Evolutionary conservation across 2,113 vertebrate genomes (phyloP), one percentile per base, ranked within the genome.

Genomic region (Polypterus senegalus): DNA sequence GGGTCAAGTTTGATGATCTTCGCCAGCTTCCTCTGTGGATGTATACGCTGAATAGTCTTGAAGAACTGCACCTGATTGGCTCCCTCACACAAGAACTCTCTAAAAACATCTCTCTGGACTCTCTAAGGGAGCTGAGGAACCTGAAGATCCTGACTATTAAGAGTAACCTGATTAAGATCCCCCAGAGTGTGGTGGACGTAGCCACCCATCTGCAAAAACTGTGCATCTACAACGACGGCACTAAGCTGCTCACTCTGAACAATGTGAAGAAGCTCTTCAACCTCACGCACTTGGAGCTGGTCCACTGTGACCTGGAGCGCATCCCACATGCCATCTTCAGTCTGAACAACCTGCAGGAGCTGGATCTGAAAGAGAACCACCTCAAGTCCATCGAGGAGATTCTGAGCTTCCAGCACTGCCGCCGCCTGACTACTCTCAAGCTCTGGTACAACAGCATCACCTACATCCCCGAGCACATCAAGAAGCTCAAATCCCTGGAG

Each of bases 381-480:
- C 80, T 95, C 4, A 83, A 77, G 54, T 88, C 90, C 1, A 87
- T 93, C 1, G 92, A 94, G 67, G 91, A 94, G 74, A 89, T 94
- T 56, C 79, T 94, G 11, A 93, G 91, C 59, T 76, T 94, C 63
- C 92, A 95, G 74, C 92, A 95, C 65, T 93, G 91, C 58, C 77
- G 76, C 6, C 89, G 89, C 60, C 74, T 95, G 57, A 74, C 70
- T 7, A 81, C 80, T 0, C 90, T 95, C 6, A 74, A 73, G 54
- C 78, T 95, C 54, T 94, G 92, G 90, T 79, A 92, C 81, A 95
- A 95, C 69, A 82, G 79, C 69, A 92, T 95, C 9, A 68, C 79
- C 6, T 86, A 84, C 10, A 76, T 95, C 51, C 91, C 92, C 0
- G 92, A 95, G 45, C 88, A 95, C 3, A 81, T 95, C 65, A 79